These are phyloP conservation scores for Cygnus atratus DNA, from an alignment of 2,113 vertebrate genomes.

Conservation along the genomic window DNA sequence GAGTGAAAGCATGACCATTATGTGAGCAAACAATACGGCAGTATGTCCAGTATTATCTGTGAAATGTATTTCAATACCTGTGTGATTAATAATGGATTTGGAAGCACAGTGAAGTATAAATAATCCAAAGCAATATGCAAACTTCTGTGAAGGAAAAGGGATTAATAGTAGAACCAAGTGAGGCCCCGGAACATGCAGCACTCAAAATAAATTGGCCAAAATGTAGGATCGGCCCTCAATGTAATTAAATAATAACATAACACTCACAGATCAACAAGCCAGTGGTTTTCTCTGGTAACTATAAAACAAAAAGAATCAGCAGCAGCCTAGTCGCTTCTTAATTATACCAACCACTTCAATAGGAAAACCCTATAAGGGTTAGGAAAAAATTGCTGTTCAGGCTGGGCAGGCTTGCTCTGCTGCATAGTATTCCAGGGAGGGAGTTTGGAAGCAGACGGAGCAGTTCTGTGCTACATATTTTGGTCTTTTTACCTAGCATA, in stretches of 20 bases:
- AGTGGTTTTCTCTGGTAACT: constrained; percentile 57
- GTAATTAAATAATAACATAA: constrained; percentile 65
- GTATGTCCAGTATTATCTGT: constrained; percentile 66
- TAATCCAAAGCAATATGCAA: constrained; percentile 60
- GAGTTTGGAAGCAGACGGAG: neutral
- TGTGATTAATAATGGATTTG: constrained; percentile 68
- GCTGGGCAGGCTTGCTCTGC: neutral
- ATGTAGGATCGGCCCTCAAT: neutral
- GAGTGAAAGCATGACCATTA: constrained; percentile 52
- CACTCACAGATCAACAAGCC: constrained; percentile 25
- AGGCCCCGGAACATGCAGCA: constrained; percentile 17
- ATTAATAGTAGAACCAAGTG: constrained; percentile 6
- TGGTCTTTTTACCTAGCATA: neutral
- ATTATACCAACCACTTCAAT: constrained; percentile 57
- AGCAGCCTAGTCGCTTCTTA: constrained; percentile 10
- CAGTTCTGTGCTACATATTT: neutral
- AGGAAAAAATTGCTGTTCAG: constrained; percentile 20
- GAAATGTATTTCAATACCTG: constrained; percentile 70
- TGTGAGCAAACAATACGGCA: constrained; percentile 56
- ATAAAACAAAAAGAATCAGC: constrained; percentile 31
- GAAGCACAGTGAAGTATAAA: constrained; percentile 60
- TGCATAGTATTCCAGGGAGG: neutral
- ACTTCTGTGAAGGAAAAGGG: constrained; percentile 37
- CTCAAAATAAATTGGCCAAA: constrained; percentile 44
- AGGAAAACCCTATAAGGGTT: neutral